These are phyloP conservation scores for Oscheius myriophilus DNA, from an alignment of 2,888 invertebrate species.

Conservation along the genomic window DNA sequence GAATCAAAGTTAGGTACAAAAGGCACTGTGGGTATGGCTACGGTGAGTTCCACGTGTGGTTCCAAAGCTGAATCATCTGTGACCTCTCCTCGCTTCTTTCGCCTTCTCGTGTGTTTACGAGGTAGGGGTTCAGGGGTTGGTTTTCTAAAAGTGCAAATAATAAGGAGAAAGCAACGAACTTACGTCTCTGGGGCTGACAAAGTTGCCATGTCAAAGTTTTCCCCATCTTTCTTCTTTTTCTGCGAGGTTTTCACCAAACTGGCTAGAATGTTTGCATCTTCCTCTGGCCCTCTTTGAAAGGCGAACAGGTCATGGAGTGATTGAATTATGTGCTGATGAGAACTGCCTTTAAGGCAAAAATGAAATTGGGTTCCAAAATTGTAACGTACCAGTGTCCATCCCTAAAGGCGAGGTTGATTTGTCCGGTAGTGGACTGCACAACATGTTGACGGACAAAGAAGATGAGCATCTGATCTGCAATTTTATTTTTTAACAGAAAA, in stretches of 20 bases:
- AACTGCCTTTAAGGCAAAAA: no score
- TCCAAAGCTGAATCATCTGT: neutral
- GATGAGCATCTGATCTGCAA: conserved; percentile 18
- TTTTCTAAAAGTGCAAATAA: conserved; percentile 4
- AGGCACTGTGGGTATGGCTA: conserved; percentile 36
- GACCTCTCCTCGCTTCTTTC: conserved; percentile 28
- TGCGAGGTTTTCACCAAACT: conserved; percentile 51
- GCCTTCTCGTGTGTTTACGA: neutral
- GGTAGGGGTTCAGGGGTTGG: neutral
- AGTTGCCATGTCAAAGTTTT: conserved; percentile 1
- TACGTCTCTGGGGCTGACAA: conserved; percentile 19
- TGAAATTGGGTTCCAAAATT: no score
- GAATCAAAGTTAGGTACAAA: conserved; percentile 41
- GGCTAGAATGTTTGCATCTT: conserved; percentile 48
- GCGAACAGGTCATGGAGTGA: conserved; percentile 48
- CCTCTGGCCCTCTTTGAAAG: conserved; percentile 35
- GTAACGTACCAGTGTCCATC: no score
- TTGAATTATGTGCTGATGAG: conserved; percentile 39
- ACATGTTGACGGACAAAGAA: conserved; percentile 7
- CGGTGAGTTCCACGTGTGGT: neutral
- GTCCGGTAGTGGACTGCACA: no score
- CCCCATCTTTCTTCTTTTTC: conserved; percentile 37
- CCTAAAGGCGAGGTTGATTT: no score
- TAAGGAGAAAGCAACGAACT: neutral
- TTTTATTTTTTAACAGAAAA: neutral